A percentile compares a stretch with the other conserved stretches of the same genome.
phyloP scores from a whole-genome alignment of 2,888 invertebrate species.

The Ectropis crepuscularia region DNA sequence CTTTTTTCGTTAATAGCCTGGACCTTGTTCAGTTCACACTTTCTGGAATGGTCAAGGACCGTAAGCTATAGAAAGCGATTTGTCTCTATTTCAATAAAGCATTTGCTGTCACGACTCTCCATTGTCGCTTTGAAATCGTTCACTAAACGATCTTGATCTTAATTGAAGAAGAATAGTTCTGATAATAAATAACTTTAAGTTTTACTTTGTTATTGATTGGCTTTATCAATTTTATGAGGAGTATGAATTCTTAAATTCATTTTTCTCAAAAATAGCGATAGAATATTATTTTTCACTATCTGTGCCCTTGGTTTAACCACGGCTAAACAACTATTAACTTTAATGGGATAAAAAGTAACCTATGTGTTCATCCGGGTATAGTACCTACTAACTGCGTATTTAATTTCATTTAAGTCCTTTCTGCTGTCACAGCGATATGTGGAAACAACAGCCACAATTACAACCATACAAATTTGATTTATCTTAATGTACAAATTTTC shows the following conservation, averaged over 20 bases:
- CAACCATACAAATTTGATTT: too few species aligned
- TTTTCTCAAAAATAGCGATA: too few species aligned
- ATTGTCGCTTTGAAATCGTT: slow-evolving; percentile 61
- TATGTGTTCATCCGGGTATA: too few species aligned
- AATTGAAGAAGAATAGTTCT: slow-evolving; percentile 53
- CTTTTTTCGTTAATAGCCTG: slow-evolving; percentile 62
- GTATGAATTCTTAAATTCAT: background rate
- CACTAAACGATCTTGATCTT: slow-evolving; percentile 71
- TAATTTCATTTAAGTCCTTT: too few species aligned
- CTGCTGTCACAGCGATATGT: too few species aligned
- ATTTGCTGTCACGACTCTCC: slow-evolving; percentile 71
- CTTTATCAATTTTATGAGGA: background rate
- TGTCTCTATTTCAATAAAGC: slow-evolving; percentile 64
- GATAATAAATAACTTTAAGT: slow-evolving; percentile 19
- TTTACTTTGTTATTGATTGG: slow-evolving; percentile 27
- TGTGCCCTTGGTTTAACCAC: too few species aligned
- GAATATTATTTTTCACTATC: too few species aligned
- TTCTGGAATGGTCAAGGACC: slow-evolving; percentile 77
- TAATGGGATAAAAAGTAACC: too few species aligned
- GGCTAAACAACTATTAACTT: too few species aligned
- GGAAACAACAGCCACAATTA: too few species aligned
- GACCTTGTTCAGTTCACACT: slow-evolving; percentile 64
- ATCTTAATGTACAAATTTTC: too few species aligned
- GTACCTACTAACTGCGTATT: too few species aligned
- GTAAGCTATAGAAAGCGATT: slow-evolving; percentile 66